These are phyloP conservation scores for Odontophorus gujanensis DNA, from an alignment of 2,113 vertebrate species.

Conservation along the genomic window DNA sequence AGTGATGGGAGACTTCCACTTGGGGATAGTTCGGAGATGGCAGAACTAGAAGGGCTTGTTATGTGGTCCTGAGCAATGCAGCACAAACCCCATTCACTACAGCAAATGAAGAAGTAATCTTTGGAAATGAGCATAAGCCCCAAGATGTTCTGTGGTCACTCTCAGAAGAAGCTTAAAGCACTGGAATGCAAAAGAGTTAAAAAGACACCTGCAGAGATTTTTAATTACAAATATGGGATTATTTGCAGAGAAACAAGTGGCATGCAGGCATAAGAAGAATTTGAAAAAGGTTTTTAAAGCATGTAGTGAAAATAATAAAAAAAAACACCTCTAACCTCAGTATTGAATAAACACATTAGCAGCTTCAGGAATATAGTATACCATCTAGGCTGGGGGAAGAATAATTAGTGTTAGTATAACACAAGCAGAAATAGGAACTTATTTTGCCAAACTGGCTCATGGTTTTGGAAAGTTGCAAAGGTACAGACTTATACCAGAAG, in stretches of 20 bases:
- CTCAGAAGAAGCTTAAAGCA: background rate
- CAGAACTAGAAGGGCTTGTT: background rate
- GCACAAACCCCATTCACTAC: accelerated
- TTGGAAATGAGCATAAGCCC: background rate
- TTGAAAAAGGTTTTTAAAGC: background rate
- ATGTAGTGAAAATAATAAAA: background rate
- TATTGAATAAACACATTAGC: background rate
- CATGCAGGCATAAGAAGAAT: background rate
- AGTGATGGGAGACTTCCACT: accelerated
- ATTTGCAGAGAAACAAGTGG: background rate
- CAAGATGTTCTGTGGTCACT: background rate
- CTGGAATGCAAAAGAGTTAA: background rate
- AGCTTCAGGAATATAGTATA: background rate
- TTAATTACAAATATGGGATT: accelerated
- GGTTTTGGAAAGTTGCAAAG: background rate
- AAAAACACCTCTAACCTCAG: conserved; percentile 6
- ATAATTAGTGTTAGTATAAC: conserved; percentile 18
- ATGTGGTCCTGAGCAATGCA: accelerated
- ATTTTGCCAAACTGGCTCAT: background rate
- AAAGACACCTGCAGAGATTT: background rate
- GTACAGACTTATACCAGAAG: background rate
- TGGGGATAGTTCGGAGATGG: background rate
- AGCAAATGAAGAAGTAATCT: background rate
- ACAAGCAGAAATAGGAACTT: background rate
- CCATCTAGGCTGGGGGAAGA: conserved; percentile 25